Evolutionary conservation across 1,140 invertebrate species (phyloP).

Genomic region (Sycobia sp.): DNA sequence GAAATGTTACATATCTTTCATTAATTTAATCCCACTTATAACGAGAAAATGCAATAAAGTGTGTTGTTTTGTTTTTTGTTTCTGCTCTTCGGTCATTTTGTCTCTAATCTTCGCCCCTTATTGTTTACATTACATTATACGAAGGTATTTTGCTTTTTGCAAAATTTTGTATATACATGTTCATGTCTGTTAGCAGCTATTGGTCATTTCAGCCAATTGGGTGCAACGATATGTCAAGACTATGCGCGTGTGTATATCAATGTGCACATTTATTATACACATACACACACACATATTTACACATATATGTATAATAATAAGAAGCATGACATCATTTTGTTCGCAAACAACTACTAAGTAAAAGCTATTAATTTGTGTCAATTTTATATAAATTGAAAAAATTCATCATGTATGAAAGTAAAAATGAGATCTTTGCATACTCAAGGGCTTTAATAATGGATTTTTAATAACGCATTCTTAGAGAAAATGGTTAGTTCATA

Average conservation of each 20-base stretch:
- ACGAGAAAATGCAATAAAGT: background rate
- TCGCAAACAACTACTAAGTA: conserved; percentile 40
- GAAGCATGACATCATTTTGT: conserved; percentile 56
- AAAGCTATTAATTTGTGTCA: background rate
- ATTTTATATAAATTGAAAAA: conserved; percentile 9
- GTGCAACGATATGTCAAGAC: conserved; percentile 36
- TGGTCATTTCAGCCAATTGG: conserved; percentile 15
- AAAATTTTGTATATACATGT: conserved; percentile 1
- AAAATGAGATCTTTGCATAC: too few relatives aligned
- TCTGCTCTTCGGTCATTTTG: background rate
- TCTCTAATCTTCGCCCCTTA: background rate
- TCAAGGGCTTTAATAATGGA: too few relatives aligned
- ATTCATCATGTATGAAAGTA: conserved; percentile 8
- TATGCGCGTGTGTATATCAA: conserved; percentile 8
- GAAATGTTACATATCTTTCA: conserved; percentile 54
- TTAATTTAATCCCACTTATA: conserved; percentile 31
- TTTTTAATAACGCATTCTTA: too few relatives aligned
- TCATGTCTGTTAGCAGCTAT: background rate
- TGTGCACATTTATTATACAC: too few relatives aligned
- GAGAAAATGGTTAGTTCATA: too few relatives aligned
- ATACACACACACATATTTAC: too few relatives aligned
- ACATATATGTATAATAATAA: conserved; percentile 59
- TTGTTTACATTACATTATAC: background rate
- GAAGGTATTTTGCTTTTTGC: background rate
- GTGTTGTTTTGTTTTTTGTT: conserved; percentile 2